Evolutionary conservation across 2,113 vertebrate genomes (phyloP), one percentile per base, ranked within the genome.

Genomic region (Argyrosomus japonicus): DNA sequence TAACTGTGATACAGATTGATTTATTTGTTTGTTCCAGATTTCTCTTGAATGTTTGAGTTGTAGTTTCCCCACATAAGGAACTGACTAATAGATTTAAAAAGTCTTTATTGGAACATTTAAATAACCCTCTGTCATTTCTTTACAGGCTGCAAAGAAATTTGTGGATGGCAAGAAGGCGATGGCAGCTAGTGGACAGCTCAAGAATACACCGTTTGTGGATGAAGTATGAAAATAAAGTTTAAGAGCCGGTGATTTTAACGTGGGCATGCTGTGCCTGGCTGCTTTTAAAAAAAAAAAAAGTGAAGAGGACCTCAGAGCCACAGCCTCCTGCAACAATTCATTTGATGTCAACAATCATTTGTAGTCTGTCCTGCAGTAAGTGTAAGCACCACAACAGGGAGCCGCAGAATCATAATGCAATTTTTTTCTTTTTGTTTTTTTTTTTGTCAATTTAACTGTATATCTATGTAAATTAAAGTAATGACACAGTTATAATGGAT

Each of bases 61-160:
- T 71, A 25, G 23, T 56, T 18, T 4, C 5, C 5, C 43, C 23
- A 51, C 23, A 19, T 27, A 18, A 21, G 27, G 9, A 51, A 54
- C 40, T 32, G 6, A 11, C 19, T 62, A 15, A 72, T 27, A 32
- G 32, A 32, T 19, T 19, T 25, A 32, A 18, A 12, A 11, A 62
- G 12, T 29, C 21, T 36, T 62, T 36, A n/a, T 19, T 32, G 8
- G 5, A 14, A 5, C 54, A 58, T 15, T 56, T 23, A 11, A 58
- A 27, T 7, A 40, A 56, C 5, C 15, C 2, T 64, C 6, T 70
- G 17, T 64, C 6, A 19, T 84, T 25, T 75, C 18, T 86, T 79
- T 50, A 65, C 92, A 99, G 98, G 97, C 95, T 90, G 98, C 98
- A n/a, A 97, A 97, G 88, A 97, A 95, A 88, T 99, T 98, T 94